Conservation (phyloP, 2,797 vertebrate species). For the Cynodonichthys magdalenae region DNA sequence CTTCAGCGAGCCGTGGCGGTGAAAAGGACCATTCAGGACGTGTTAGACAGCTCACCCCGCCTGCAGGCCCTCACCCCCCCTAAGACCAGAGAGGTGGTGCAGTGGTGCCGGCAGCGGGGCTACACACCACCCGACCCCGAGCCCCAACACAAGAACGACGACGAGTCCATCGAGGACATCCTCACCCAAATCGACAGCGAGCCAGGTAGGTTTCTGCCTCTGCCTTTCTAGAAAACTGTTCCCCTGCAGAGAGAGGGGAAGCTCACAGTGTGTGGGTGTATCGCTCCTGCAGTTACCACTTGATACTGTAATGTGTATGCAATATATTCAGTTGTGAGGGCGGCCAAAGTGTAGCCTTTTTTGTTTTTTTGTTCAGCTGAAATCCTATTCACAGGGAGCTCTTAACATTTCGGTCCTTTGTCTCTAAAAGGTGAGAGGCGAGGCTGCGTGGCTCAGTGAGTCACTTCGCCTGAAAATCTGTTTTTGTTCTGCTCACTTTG, state of each 20-base stretch:
- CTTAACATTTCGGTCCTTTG: conserved; percentile 58
- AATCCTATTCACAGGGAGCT: conserved; percentile 30
- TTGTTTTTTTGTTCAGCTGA: conserved; percentile 15
- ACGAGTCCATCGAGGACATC: conserved; percentile 95
- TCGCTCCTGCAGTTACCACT: conserved; percentile 31
- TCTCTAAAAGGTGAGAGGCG: conserved; percentile 43
- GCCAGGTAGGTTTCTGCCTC: conserved; percentile 80
- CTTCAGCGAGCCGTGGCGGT: conserved; percentile 95
- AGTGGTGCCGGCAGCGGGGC: conserved; percentile 95
- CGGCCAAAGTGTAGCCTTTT: conserved; percentile 13
- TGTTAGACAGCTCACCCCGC: conserved; percentile 88
- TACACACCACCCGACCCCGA: conserved; percentile 92
- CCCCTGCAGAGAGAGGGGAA: background rate
- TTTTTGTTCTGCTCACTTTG: conserved; percentile 17
- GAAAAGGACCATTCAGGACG: conserved; percentile 90
- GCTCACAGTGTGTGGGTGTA: conserved; percentile 42
- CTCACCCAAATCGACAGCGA: conserved; percentile 96
- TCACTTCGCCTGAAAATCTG: conserved; percentile 32
- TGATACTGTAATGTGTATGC: conserved; percentile 29
- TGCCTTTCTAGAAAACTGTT: background rate
- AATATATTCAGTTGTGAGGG: conserved; percentile 24
- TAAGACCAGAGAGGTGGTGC: conserved; percentile 93
- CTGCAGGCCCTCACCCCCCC: conserved; percentile 88
- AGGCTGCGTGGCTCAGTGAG: conserved; percentile 39
- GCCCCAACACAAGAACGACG: conserved; percentile 77